Conservation (phyloP, 2,113 vertebrate genomes). For the Nothobranchius furzeri region DNA sequence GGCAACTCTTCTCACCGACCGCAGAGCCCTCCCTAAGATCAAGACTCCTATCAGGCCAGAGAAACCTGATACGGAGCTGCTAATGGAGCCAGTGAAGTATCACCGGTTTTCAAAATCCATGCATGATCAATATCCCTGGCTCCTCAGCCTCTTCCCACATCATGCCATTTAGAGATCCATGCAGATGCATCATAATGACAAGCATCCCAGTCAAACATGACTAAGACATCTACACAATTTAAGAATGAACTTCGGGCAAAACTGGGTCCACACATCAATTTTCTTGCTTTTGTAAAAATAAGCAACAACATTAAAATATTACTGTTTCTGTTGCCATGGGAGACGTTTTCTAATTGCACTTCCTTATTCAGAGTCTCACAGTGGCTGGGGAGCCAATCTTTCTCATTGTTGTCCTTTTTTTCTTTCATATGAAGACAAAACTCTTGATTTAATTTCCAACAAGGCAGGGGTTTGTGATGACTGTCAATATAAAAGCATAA, state of each 20-base stretch:
- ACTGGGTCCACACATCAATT: slow-evolving; percentile 4
- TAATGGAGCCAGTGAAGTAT: slow-evolving; percentile 80
- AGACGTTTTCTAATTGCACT: slow-evolving; percentile 42
- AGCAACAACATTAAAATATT: slow-evolving; percentile 44
- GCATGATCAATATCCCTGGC: slow-evolving; percentile 80
- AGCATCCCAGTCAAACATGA: slow-evolving; percentile 34
- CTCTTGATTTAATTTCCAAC: slow-evolving; percentile 49
- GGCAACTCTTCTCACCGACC: slow-evolving; percentile 67
- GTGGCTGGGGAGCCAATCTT: slow-evolving; percentile 38
- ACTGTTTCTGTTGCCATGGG: slow-evolving; percentile 60
- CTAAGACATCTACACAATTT: not conserved
- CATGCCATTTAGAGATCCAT: slow-evolving; percentile 64
- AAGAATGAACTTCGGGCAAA: not conserved
- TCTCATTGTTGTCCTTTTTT: slow-evolving; percentile 41
- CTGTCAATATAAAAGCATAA: slow-evolving; percentile 24
- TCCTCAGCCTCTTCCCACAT: slow-evolving; percentile 64
- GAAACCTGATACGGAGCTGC: slow-evolving; percentile 77
- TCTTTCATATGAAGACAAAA: slow-evolving; percentile 22
- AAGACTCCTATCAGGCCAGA: slow-evolving; percentile 76
- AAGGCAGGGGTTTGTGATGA: slow-evolving; percentile 44
- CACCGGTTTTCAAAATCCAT: slow-evolving; percentile 80
- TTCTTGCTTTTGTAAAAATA: slow-evolving; percentile 40
- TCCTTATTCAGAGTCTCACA: slow-evolving; percentile 25
- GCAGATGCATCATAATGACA: slow-evolving; percentile 30
- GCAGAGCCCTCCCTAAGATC: slow-evolving; percentile 68